Base-by-base conservation (phyloP, 2,888 invertebrate genomes). In the Andrena bicolor region DNA sequence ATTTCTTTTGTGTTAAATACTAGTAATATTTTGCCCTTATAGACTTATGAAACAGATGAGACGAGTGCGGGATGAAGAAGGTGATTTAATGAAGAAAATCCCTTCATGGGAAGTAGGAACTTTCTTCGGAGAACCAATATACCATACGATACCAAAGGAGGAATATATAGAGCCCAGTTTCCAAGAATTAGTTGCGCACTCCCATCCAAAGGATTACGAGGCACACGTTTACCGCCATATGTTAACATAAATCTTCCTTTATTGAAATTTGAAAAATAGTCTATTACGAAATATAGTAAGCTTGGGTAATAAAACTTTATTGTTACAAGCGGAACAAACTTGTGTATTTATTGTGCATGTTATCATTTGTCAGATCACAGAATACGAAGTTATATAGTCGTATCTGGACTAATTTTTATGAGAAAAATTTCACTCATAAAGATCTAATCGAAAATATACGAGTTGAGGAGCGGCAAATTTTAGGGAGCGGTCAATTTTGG, bases 21-120 rank as follows among this genome's bases (percentile, higher is more conserved):
- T 0, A 5, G 23, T 8, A 20, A 23, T 16, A 13, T 30, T 48
- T 26, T 8, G 71, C 66, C 41, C 35, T 89, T 85, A 2, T 86
- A 96, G 96, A 72, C 94, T 94, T 90, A 92, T 99, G 92, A 98
- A 97, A 90, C 97, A 98, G 90, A 90, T 97, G 51, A 95, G 97
- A 71, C 95, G 95, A 77, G 97, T 98, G 93, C 96, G 98, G 20
- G 98, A 98, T 20, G 97, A 97, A 85, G 99, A 99, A 94, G 95
- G 95, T 1, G 96, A 97, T 75, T 94, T 99, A 48, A 99, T 99
- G 99, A 96, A 96, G 86, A 96, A 98, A 93, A 97, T 98, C 16
- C 97, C 97, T 77, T 97, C 97, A 86, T 99, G 99, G 99, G 96
- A 97, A 95, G 96, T 97, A 6, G 99, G 99, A 64, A 99, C 97